Evolutionary conservation across 2,888 invertebrate genomes (phyloP).

Genomic region (Ornithoptera alexandrae): DNA sequence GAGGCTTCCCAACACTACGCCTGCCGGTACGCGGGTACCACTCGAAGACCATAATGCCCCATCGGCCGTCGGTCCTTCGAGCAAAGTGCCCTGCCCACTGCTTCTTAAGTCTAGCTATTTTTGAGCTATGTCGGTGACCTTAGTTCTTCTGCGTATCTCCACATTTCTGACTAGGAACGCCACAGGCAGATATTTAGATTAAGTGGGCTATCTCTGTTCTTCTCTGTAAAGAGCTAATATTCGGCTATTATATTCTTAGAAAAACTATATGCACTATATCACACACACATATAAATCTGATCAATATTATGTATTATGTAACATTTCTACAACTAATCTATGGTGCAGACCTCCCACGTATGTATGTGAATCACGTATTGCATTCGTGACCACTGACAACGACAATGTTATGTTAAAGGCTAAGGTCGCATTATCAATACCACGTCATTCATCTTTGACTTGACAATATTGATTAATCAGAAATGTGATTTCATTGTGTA

Average conservation of each 20-base stretch:
- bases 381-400: slow-evolving; percentile 39
- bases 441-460: slow-evolving; percentile 38
- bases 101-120: too few species aligned
- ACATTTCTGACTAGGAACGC: too few species aligned
- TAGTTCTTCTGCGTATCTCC: too few species aligned
- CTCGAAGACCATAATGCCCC: too few species aligned
- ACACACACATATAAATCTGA: neutral
- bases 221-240: neutral
- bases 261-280: neutral
- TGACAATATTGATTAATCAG: slow-evolving; percentile 35
- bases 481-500: slow-evolving; percentile 14
- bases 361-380: slow-evolving; percentile 42
- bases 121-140: too few species aligned
- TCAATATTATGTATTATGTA: neutral
- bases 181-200: too few species aligned
- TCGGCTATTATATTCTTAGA: too few species aligned
- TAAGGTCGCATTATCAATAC: slow-evolving; percentile 44
- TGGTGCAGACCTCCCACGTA: neutral
- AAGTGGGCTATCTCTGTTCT: too few species aligned
- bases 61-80: too few species aligned
- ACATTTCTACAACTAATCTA: neutral
- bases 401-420: slow-evolving; percentile 30
- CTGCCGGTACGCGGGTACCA: too few species aligned
- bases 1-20: too few species aligned
- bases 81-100: too few species aligned